Conservation (phyloP, 2,113 vertebrate genomes). For the Trachemys scripta region DNA sequence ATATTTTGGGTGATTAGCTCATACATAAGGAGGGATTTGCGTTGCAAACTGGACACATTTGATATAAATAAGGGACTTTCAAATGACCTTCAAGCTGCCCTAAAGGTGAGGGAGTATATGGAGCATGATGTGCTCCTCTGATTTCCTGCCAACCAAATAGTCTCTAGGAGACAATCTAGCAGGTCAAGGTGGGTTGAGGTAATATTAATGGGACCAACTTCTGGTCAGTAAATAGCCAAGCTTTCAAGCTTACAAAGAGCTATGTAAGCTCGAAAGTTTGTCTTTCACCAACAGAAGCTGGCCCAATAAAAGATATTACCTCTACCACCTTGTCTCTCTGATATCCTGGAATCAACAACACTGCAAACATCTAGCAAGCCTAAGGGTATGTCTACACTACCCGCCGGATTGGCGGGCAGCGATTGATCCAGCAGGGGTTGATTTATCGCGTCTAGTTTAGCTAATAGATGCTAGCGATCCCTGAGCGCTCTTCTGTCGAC, state of each 20-base stretch:
- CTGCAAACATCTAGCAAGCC: background rate
- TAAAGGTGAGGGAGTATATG: background rate
- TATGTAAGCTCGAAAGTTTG: background rate
- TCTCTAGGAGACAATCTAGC: background rate
- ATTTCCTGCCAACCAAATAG: background rate
- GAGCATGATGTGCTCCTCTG: background rate
- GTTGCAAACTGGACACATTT: background rate
- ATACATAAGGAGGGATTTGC: background rate
- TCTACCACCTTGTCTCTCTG: background rate
- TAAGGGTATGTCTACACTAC: background rate
- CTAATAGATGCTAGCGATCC: too few species aligned
- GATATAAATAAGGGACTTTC: background rate
- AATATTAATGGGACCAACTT: background rate
- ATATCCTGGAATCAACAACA: background rate
- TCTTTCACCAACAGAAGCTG: background rate
- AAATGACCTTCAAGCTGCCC: background rate
- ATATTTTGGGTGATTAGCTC: background rate
- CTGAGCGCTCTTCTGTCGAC: too few species aligned
- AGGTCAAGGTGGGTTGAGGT: background rate
- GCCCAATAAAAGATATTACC: background rate
- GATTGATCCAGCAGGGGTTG: too few species aligned
- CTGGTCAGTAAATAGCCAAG: background rate
- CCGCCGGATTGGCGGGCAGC: too few species aligned
- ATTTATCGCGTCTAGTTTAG: too few species aligned
- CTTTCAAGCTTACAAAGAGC: background rate